Percentiles rank a stretch among this genome's conserved stretches.
Conservation (phyloP, 2,888 invertebrate species). For the Ischnura elegans region DNA sequence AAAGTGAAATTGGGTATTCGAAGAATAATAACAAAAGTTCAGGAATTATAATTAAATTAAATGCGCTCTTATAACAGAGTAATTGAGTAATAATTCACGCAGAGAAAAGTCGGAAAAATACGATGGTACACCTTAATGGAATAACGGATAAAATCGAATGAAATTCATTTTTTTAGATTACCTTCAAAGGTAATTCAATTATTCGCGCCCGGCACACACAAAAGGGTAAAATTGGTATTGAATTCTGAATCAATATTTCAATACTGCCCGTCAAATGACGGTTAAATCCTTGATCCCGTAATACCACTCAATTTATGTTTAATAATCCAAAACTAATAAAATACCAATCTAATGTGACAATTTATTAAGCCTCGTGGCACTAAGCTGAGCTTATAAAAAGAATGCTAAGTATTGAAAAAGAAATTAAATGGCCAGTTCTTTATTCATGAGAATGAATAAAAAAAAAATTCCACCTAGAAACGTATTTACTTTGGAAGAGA, state of each 20-base stretch:
- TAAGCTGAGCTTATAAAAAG: neutral
- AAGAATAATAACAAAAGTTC: neutral
- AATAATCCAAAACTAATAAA: conserved; percentile 9
- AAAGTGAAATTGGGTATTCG: neutral
- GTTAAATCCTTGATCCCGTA: conserved; percentile 6
- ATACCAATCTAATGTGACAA: neutral
- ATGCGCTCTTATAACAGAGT: neutral
- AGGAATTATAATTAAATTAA: neutral
- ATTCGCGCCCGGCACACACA: neutral
- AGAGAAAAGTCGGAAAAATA: neutral
- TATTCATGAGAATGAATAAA: neutral
- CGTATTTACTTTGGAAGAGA: neutral
- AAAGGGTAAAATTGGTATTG: neutral
- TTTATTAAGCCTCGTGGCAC: conserved; percentile 3
- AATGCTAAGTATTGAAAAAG: neutral
- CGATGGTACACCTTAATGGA: neutral
- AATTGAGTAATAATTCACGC: neutral
- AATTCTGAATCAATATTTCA: conserved; percentile 47
- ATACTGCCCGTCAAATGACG: conserved; percentile 28
- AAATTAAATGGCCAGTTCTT: neutral
- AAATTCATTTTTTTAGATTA: conserved; percentile 9
- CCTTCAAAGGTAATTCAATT: conserved; percentile 60
- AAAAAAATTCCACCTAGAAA: neutral
- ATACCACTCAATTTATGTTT: conserved; percentile 2
- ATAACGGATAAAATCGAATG: neutral